A percentile compares a stretch with the other conserved stretches of the same genome.
phyloP scores from a whole-genome alignment of 2,113 vertebrate species.

The Oncorhynchus masou region DNA sequence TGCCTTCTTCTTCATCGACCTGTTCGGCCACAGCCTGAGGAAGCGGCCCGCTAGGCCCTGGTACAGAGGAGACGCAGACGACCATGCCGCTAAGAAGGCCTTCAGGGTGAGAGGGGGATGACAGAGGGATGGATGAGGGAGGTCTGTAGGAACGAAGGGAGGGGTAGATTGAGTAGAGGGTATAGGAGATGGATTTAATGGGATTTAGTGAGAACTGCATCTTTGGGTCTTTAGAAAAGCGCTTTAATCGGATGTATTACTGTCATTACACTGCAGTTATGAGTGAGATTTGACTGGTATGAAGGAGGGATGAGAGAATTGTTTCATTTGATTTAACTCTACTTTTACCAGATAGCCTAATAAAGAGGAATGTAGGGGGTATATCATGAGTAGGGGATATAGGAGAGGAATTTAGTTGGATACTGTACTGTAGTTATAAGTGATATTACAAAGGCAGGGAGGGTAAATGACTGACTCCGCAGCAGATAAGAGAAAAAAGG shows the following conservation, averaged over 20 bases:
- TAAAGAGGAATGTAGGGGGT: neutral
- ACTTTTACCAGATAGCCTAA: neutral
- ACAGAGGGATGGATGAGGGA: neutral
- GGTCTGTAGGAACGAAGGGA: too few species aligned
- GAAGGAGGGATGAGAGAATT: too few species aligned
- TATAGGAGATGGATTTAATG: neutral
- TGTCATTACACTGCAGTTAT: too few species aligned
- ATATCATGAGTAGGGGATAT: neutral
- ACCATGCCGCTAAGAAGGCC: conserved; percentile 71
- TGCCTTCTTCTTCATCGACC: conserved; percentile 88
- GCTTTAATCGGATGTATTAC: too few species aligned
- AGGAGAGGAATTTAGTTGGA: neutral
- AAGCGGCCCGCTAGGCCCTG: conserved; percentile 74
- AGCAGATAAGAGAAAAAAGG: neutral
- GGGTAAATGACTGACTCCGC: neutral
- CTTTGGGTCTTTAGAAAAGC: too few species aligned
- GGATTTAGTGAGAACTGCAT: too few species aligned
- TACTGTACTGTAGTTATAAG: too few species aligned
- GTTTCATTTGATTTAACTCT: too few species aligned
- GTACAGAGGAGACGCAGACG: conserved; percentile 76
- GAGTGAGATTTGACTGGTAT: too few species aligned
- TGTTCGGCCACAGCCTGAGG: conserved; percentile 80
- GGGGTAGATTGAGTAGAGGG: too few species aligned
- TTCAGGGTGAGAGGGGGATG: conserved; percentile 76
- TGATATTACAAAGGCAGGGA: neutral